Evolutionary conservation across 2,113 vertebrate genomes (phyloP), one percentile per base, ranked within the genome.

Genomic region (Brienomyrus brachyistius): DNA sequence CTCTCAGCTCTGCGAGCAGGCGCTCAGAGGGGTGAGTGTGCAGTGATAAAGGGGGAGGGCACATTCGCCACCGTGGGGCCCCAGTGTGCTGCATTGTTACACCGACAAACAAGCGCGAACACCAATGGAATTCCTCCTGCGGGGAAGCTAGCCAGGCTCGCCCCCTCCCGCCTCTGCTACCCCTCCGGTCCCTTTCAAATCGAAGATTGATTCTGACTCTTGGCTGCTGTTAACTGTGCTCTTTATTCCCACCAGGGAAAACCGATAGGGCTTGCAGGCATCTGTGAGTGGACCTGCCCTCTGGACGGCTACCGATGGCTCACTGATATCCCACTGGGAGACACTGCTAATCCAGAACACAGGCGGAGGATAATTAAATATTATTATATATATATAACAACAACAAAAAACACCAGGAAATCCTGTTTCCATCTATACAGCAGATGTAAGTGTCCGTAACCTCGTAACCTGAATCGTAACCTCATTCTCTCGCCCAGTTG

Each of bases 101-200:
- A 94, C 94, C 89, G 95, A 95, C 94, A 95, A 95, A 94, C 94
- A 93, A 92, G 91, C 89, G 90, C 90, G 91, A 94, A 93, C 91
- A 92, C 91, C 92, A 88, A 89, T 94, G 93, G 94, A 95, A 95
- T 95, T 94, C 94, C 94, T 92, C 91, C 31, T 89, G 91, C 92
- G 93, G 92, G 94, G 94, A 93, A 94, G 93, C 92, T 93, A 91
- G 91, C 91, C 86, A 89, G 89, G 90, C 62, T 92, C 62, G 27
- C 54, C n/a, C 89, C 86, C 43, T 27, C 56, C 45, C 17, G 1
- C 59, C 87, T 84, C 86, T 59, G 83, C 85, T 35, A 45, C 70
- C 77, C 62, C 90, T 54, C 88, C 74, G 88, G 87, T 83, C 62
- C 91, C 89, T 90, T 59, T 91, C 92, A 89, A 92, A 92, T 93